Conservation (phyloP, 1,140 invertebrate species). For the Goniozus legneri region DNA sequence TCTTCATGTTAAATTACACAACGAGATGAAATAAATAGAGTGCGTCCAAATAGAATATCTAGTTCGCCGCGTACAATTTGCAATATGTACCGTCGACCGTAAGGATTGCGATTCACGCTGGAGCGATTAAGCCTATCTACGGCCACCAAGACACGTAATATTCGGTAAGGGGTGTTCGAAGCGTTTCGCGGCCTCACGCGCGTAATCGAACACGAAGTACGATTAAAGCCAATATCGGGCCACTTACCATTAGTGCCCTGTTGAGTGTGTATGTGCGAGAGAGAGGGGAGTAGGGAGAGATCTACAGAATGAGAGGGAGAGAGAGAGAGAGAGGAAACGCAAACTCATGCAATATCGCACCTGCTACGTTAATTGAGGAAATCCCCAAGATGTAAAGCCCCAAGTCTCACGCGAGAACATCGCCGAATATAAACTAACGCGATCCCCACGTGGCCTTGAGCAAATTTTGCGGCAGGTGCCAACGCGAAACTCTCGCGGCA, state of each 20-base stretch:
- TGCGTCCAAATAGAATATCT: too few relatives aligned
- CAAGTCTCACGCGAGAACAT: slow-evolving; percentile 23
- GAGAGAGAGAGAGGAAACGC: too few relatives aligned
- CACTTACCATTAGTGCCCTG: too few relatives aligned
- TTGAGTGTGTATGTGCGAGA: too few relatives aligned
- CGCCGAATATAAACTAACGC: slow-evolving; percentile 17
- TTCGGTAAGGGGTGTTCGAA: background rate
- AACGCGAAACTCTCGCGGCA: too few relatives aligned
- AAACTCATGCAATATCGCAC: slow-evolving; percentile 28
- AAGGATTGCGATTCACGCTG: background rate
- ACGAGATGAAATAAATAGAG: too few relatives aligned
- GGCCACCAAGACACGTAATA: background rate
- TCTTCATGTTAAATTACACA: too few relatives aligned
- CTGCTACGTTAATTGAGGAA: slow-evolving; percentile 15
- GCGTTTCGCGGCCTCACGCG: background rate
- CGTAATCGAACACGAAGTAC: slow-evolving; percentile 12
- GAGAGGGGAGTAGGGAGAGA: too few relatives aligned
- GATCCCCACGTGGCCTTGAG: slow-evolving; percentile 5
- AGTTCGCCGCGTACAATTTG: too few relatives aligned
- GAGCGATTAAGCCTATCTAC: background rate
- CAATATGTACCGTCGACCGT: too few relatives aligned
- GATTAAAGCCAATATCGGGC: slow-evolving; percentile 20
- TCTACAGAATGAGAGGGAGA: too few relatives aligned
- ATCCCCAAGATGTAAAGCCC: slow-evolving; percentile 22
- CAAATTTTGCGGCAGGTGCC: slow-evolving; percentile 16